Conservation (phyloP, 2,113 vertebrate species). For the Panthera uncia region DNA sequence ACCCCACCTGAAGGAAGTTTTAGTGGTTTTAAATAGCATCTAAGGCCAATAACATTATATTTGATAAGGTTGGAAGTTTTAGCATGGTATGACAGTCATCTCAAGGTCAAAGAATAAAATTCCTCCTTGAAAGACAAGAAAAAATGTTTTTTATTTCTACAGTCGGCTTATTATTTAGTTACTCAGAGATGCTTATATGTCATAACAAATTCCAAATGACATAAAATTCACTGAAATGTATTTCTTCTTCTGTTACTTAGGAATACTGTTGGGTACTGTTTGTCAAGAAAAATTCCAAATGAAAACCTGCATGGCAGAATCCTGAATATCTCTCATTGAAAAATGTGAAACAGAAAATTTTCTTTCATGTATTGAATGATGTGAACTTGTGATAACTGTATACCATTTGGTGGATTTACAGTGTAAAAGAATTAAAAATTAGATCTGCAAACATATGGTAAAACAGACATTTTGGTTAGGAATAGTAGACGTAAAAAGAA, state of each 20-base stretch:
- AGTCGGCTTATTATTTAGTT: neutral
- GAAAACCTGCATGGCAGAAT: neutral
- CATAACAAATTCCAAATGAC: neutral
- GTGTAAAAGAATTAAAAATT: slow-evolving; percentile 30
- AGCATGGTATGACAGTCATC: neutral
- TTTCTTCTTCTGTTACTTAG: neutral
- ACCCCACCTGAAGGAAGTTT: neutral
- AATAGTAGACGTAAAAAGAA: neutral
- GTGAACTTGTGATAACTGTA: neutral
- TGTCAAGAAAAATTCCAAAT: neutral
- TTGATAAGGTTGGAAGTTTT: neutral
- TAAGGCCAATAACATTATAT: neutral
- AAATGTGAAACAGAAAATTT: neutral
- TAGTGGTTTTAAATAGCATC: neutral
- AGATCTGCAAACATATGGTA: slow-evolving; percentile 13
- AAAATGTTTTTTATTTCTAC: neutral
- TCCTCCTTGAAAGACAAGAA: neutral
- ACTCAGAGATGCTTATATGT: neutral
- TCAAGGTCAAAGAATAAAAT: neutral
- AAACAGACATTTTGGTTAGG: slow-evolving; percentile 10
- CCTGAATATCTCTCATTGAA: neutral
- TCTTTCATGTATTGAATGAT: neutral
- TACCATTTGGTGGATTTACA: neutral
- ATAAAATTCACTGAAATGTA: neutral
- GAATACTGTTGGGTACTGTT: neutral